Conservation (phyloP, 2,797 vertebrate genomes). For the Natrix natrix region DNA sequence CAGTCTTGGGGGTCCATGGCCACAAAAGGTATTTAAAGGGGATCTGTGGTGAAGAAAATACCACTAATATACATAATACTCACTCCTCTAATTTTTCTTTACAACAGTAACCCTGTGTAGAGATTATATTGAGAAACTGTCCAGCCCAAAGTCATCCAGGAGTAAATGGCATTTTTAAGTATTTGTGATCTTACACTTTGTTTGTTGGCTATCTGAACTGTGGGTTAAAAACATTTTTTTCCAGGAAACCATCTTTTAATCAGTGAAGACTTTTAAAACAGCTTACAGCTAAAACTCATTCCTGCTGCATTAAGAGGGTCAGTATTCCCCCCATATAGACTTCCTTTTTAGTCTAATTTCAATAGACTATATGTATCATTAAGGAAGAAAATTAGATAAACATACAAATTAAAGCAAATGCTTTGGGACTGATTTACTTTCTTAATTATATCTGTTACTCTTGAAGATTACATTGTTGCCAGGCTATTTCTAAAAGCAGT, state of each 20-base stretch:
- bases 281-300: not conserved
- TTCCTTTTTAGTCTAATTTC: constrained; percentile 31
- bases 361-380: not conserved
- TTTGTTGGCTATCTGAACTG: not conserved
- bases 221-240: not conserved
- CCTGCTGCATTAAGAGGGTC: not conserved
- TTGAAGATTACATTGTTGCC: not conserved
- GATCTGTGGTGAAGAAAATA: not conserved
- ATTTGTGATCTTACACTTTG: not conserved
- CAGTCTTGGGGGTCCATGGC: not conserved
- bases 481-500: constrained; percentile 15
- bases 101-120: not conserved
- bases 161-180: not conserved
- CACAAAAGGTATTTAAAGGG: not conserved
- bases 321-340: not conserved
- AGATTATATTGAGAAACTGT: not conserved
- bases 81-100: not conserved
- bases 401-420: constrained; percentile 31
- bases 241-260: not conserved
- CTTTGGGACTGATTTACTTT: not conserved
- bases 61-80: not conserved
- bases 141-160: not conserved
- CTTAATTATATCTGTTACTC: not conserved
- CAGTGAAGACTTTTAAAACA: not conserved
- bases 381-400: constrained; percentile 37